Percentiles rank a stretch among this genome's conserved stretches.
Conservation (phyloP, 2,797 vertebrate genomes). For the Peromyscus melanophrys region DNA sequence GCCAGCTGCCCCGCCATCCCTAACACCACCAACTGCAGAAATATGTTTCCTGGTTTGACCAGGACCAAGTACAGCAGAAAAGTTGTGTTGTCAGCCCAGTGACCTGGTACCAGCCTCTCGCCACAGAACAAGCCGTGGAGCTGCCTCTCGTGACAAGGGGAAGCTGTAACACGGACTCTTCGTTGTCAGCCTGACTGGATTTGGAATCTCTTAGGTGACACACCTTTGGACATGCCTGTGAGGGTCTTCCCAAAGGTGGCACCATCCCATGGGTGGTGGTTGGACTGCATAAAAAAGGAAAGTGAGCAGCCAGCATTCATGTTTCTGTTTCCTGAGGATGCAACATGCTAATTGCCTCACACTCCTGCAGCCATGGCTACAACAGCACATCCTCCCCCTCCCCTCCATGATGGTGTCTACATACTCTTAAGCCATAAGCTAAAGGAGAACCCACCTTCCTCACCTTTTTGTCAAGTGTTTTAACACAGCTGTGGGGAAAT, state of each 20-base stretch:
- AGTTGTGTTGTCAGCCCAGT: no score
- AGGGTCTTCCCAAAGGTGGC: background rate
- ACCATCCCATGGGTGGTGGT: no score
- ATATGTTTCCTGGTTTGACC: background rate
- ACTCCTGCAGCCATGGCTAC: background rate
- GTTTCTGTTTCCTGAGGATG: background rate
- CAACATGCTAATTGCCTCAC: background rate
- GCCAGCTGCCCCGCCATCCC: background rate
- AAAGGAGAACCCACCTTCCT: background rate
- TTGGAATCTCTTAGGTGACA: background rate
- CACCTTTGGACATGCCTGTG: background rate
- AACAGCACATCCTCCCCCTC: no score
- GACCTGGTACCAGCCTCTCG: background rate
- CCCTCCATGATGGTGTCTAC: background rate
- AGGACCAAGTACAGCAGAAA: background rate
- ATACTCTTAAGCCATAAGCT: background rate
- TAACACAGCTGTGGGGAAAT: background rate
- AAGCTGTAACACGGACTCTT: background rate
- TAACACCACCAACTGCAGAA: background rate
- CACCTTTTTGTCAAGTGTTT: background rate
- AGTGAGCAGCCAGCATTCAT: background rate
- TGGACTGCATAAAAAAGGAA: background rate
- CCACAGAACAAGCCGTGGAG: background rate
- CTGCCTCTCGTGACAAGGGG: background rate
- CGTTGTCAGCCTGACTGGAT: background rate